Evolutionary conservation across 2,797 vertebrate genomes (phyloP).

Genomic region (Varecia variegata): DNA sequence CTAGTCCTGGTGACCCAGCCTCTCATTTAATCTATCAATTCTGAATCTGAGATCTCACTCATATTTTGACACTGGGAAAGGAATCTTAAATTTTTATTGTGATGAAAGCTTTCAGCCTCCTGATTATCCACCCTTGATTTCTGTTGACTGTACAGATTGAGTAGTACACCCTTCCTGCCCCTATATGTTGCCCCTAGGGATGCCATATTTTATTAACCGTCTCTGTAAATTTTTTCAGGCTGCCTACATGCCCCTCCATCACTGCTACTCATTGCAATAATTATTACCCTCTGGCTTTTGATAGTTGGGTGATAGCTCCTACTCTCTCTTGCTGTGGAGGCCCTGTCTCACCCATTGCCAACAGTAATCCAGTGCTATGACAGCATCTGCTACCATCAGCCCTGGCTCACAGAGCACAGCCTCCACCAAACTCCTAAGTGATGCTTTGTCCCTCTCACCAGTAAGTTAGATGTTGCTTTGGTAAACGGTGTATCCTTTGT

Average conservation of each 20-base stretch:
- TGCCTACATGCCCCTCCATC: not conserved
- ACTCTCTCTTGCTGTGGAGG: accelerated
- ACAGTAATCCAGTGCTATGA: not conserved
- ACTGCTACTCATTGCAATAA: not conserved
- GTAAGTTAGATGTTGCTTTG: not conserved
- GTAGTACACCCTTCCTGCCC: not conserved
- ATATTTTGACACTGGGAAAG: not conserved
- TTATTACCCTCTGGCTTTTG: not conserved
- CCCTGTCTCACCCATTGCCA: no score
- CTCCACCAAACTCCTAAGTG: not conserved
- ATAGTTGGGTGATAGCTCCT: not conserved
- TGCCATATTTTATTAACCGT: not conserved
- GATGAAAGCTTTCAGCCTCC: not conserved
- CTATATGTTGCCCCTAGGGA: not conserved
- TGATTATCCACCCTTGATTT: not conserved
- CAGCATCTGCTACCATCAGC: not conserved
- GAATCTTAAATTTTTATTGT: not conserved
- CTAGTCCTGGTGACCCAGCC: not conserved
- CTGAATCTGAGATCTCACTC: not conserved
- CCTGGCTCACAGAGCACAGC: not conserved
- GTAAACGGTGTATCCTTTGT: not conserved
- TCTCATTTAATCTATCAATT: not conserved
- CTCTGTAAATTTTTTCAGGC: not conserved
- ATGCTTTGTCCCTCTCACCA: not conserved
- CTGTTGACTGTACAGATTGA: not conserved